A percentile compares a stretch with the other conserved stretches of the same genome.
Conservation (phyloP, 2,113 vertebrate genomes). For the Mionectes macconnelli region DNA sequence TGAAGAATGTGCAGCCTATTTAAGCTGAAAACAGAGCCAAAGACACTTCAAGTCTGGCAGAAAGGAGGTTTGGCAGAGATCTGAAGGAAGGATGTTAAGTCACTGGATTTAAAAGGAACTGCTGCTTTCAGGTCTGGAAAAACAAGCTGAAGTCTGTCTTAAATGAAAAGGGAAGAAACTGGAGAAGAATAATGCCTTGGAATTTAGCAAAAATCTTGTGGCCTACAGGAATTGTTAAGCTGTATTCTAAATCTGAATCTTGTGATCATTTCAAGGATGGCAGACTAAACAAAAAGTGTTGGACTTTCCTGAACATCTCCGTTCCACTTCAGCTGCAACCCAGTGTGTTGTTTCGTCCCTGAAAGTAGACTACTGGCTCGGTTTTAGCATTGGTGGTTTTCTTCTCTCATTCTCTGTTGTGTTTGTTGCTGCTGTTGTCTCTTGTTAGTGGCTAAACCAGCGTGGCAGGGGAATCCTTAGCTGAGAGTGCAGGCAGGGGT, state of each 20-base stretch:
- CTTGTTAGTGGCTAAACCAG: background rate
- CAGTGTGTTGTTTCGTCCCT: background rate
- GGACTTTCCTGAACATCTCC: background rate
- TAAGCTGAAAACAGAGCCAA: background rate
- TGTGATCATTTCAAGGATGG: background rate
- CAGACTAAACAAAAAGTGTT: background rate
- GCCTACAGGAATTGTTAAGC: background rate
- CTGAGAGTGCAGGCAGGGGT: background rate
- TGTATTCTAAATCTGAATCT: background rate
- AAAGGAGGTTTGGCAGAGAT: background rate
- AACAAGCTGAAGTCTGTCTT: background rate
- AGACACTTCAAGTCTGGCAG: background rate
- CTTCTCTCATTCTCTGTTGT: background rate
- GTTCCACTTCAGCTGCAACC: background rate
- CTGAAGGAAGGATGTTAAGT: slow-evolving; percentile 33
- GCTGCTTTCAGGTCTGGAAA: background rate
- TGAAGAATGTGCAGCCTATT: background rate
- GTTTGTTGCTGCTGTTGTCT: background rate
- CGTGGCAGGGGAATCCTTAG: rapidly evolving
- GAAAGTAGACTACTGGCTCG: background rate
- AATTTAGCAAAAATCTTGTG: background rate
- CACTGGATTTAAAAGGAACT: background rate
- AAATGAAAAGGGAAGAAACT: background rate
- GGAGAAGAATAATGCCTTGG: background rate
- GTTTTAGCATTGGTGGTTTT: background rate